A percentile compares a stretch with the other conserved stretches of the same genome.
Evolutionary conservation across 2,888 invertebrate species (phyloP).

Genomic region (Drosophila infuscata): DNA sequence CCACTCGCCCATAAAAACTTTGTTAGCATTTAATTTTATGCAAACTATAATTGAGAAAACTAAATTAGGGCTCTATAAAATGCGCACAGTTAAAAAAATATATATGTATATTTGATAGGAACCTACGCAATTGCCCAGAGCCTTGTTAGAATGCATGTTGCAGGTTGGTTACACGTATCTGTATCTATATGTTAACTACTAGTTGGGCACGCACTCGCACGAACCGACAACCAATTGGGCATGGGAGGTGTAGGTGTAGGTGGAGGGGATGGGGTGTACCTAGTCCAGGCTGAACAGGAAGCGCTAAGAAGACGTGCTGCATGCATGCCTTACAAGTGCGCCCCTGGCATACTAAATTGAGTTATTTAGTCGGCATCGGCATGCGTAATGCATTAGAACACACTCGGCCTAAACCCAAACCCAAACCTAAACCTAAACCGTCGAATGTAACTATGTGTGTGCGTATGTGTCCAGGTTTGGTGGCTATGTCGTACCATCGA

Average conservation of each 20-base stretch:
- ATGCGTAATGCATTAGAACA: slow-evolving; percentile 59
- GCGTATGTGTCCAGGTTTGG: slow-evolving; percentile 6
- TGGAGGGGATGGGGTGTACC: background rate
- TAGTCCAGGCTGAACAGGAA: slow-evolving; percentile 42
- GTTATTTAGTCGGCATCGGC: slow-evolving; percentile 62
- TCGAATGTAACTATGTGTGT: slow-evolving; percentile 10
- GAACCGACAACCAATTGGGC: background rate
- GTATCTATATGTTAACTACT: background rate
- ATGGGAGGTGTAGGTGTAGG: background rate
- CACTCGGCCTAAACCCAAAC: slow-evolving; percentile 28
- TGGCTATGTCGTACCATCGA: background rate
- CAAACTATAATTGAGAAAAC: background rate
- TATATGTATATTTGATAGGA: background rate
- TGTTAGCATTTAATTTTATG: background rate
- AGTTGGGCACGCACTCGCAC: slow-evolving; percentile 3
- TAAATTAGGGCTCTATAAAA: background rate
- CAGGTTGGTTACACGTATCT: background rate
- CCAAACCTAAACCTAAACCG: slow-evolving; percentile 2
- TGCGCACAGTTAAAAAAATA: background rate
- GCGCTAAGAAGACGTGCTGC: slow-evolving; percentile 52
- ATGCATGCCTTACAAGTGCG: slow-evolving; percentile 63
- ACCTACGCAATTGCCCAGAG: background rate
- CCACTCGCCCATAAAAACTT: background rate
- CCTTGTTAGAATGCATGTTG: slow-evolving; percentile 2
- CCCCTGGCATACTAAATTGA: slow-evolving; percentile 61